Percentiles rank a stretch among this genome's conserved stretches.
phyloP scores from a whole-genome alignment of 2,113 vertebrate genomes.

The Leptobrachium leishanense region DNA sequence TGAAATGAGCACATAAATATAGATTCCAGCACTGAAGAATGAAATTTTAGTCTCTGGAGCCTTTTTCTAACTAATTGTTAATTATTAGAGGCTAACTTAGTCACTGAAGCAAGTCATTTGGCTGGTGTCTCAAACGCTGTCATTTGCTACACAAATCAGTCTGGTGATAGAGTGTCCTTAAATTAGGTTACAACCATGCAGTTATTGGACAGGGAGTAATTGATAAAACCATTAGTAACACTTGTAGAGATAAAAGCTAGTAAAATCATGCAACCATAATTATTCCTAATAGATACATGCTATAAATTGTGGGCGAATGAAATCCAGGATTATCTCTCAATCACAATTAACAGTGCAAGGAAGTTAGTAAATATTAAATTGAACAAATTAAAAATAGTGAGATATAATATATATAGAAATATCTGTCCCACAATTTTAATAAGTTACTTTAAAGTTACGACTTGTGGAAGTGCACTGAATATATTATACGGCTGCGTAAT shows the following conservation, averaged over 20 bases:
- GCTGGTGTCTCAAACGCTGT: slow-evolving; percentile 81
- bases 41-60: slow-evolving; percentile 64
- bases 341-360: slow-evolving; percentile 77
- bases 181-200: slow-evolving; percentile 95
- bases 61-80: slow-evolving; percentile 80
- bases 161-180: slow-evolving; percentile 86
- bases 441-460: too few species aligned
- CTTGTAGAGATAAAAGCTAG: slow-evolving; percentile 97
- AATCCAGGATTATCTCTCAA: slow-evolving; percentile 83
- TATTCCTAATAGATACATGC: slow-evolving; percentile 94
- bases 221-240: slow-evolving; percentile 99
- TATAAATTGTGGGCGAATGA: slow-evolving; percentile 87
- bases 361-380: slow-evolving; percentile 72
- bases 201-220: slow-evolving; percentile 90
- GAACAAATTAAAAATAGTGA: not conserved
- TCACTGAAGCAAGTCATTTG: slow-evolving; percentile 82
- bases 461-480: too few species aligned
- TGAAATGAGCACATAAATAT: slow-evolving; percentile 47
- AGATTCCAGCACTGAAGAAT: slow-evolving; percentile 60
- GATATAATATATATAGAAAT: too few species aligned
- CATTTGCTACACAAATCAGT: slow-evolving; percentile 88
- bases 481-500: too few species aligned
- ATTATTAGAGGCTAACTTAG: slow-evolving; percentile 84
- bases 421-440: too few species aligned
- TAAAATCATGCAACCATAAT: slow-evolving; percentile 94